Percentiles rank a stretch among this genome's conserved stretches.
Conservation (phyloP, 1,140 invertebrate species). For the Atopsyche davidsoni region DNA sequence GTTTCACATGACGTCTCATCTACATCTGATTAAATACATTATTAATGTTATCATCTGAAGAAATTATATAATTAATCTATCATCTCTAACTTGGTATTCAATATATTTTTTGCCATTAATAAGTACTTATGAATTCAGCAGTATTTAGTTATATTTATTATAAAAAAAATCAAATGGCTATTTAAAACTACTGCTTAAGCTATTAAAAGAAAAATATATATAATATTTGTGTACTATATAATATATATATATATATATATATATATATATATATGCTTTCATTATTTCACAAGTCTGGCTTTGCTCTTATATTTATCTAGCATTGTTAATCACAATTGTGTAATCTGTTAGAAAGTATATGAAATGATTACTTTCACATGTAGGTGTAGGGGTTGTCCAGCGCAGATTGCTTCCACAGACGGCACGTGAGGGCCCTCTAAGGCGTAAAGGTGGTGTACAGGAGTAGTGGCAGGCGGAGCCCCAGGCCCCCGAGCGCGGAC, state of each 20-base stretch:
- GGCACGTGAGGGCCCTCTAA: conserved; percentile 10
- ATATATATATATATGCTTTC: neutral
- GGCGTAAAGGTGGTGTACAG: neutral
- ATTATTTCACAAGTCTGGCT: neutral
- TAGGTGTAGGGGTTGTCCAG: conserved; percentile 18
- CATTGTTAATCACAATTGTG: neutral
- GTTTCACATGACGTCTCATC: conserved; percentile 12
- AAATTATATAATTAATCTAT: neutral
- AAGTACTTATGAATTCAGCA: neutral
- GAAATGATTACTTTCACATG: conserved; percentile 19
- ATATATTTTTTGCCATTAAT: neutral
- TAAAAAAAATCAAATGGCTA: neutral
- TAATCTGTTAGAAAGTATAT: too few species aligned
- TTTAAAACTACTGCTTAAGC: neutral
- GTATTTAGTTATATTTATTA: neutral
- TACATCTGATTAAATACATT: conserved; percentile 1
- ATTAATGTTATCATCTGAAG: neutral
- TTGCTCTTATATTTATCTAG: neutral
- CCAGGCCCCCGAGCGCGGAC: conserved; percentile 15
- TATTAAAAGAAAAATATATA: neutral
- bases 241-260: neutral
- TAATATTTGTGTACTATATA: neutral
- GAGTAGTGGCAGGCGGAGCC: conserved; percentile 21
- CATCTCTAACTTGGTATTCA: neutral
- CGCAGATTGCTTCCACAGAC: conserved; percentile 21